These are phyloP conservation scores for Ooceraea biroi DNA, from an alignment of 1,140 invertebrate genomes.

Conservation along the genomic window DNA sequence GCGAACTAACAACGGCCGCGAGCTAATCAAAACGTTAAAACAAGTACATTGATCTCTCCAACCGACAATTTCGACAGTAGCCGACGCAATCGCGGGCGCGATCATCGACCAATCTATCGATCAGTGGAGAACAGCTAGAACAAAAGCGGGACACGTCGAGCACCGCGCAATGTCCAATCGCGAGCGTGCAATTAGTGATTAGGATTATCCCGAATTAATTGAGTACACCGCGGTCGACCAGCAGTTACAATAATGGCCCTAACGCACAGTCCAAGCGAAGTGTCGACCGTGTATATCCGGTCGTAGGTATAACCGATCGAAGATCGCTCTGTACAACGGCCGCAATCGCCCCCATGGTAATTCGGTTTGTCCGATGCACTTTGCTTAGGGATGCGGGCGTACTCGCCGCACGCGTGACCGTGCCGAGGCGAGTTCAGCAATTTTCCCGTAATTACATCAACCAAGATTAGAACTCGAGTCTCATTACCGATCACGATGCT, in stretches of 20 bases:
- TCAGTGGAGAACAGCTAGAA: slow-evolving; percentile 1
- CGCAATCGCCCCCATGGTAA: slow-evolving; percentile 79
- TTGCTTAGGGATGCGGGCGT: slow-evolving; percentile 62
- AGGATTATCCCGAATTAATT: slow-evolving; percentile 86
- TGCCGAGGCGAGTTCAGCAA: slow-evolving; percentile 45
- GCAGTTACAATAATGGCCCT: slow-evolving; percentile 79
- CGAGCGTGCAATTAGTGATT: slow-evolving; percentile 82
- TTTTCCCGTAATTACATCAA: slow-evolving; percentile 72
- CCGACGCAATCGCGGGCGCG: neutral
- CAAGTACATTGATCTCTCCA: slow-evolving; percentile 27
- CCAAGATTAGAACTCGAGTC: slow-evolving; percentile 67
- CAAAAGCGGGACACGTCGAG: neutral
- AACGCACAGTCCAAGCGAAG: slow-evolving; percentile 56
- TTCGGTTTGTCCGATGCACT: slow-evolving; percentile 78
- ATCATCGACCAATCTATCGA: neutral
- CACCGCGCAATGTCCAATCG: slow-evolving; percentile 66
- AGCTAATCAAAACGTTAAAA: slow-evolving; percentile 52
- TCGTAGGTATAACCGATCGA: slow-evolving; percentile 76
- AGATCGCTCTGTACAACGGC: slow-evolving; percentile 73
- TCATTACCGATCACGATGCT: slow-evolving; percentile 51
- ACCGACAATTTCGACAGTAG: slow-evolving; percentile 29
- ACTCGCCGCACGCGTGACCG: slow-evolving; percentile 6
- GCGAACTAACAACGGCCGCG: slow-evolving; percentile 13
- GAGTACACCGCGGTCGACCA: slow-evolving; percentile 68
- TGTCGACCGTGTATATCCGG: slow-evolving; percentile 70